These are phyloP conservation scores for Phoxinus phoxinus DNA, from an alignment of 2,113 vertebrate genomes.

Conservation along the genomic window DNA sequence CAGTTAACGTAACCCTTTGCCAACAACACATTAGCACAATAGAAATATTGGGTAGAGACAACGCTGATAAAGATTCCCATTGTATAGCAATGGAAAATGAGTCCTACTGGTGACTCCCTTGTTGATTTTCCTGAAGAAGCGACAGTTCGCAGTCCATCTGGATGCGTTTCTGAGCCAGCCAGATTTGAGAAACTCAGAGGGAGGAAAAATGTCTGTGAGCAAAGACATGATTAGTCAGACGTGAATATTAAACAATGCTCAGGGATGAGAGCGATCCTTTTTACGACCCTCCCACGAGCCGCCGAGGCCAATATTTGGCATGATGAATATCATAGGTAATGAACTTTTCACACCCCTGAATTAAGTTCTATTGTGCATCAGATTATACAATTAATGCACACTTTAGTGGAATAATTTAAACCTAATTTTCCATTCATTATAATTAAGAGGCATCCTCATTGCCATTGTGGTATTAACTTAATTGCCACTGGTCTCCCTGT, in stretches of 20 bases:
- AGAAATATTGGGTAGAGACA: slow-evolving; percentile 1
- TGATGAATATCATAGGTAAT: slow-evolving; percentile 53
- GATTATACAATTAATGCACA: slow-evolving; percentile 51
- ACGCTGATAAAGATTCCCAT: neutral
- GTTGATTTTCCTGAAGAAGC: slow-evolving; percentile 27
- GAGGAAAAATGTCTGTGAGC: slow-evolving; percentile 30
- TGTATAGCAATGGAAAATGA: slow-evolving; percentile 13
- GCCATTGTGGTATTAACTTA: slow-evolving; percentile 27
- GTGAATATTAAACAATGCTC: slow-evolving; percentile 49
- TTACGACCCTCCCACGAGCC: slow-evolving; percentile 40
- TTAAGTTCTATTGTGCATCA: slow-evolving; percentile 43
- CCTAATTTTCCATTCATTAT: slow-evolving; percentile 44
- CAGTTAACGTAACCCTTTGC: neutral
- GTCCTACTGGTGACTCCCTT: slow-evolving; percentile 22
- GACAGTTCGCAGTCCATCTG: slow-evolving; percentile 37
- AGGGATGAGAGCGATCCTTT: slow-evolving; percentile 19
- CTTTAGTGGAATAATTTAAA: slow-evolving; percentile 49
- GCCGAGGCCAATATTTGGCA: slow-evolving; percentile 40
- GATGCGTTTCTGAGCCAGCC: slow-evolving; percentile 18
- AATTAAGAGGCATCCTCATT: slow-evolving; percentile 38
- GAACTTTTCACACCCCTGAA: slow-evolving; percentile 44
- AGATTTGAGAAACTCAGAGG: slow-evolving; percentile 33
- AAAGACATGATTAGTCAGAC: slow-evolving; percentile 40
- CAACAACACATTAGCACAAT: slow-evolving; percentile 33
- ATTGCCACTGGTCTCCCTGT: slow-evolving; percentile 30